Conservation (phyloP, 1,140 invertebrate species). For the Aphidius gifuensis region DNA sequence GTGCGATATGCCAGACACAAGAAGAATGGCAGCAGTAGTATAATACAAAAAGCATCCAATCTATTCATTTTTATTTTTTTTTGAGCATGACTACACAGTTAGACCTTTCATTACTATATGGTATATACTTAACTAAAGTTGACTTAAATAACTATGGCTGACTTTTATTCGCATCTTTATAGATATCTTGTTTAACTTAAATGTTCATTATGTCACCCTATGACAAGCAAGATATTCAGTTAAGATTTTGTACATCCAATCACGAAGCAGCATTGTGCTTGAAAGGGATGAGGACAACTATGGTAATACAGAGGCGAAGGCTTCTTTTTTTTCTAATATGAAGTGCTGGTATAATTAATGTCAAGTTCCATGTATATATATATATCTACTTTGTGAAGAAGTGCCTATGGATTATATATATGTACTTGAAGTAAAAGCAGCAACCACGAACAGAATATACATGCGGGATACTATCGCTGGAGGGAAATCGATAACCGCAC, state of each 20-base stretch:
- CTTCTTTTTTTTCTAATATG: not conserved
- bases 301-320: not conserved
- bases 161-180: too few species aligned
- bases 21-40: too few species aligned
- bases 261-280: too few species aligned
- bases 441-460: conserved; percentile 15
- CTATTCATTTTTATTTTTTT: too few species aligned
- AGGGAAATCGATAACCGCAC: conserved; percentile 23
- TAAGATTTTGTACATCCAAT: conserved; percentile 7
- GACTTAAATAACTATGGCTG: too few species aligned
- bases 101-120: too few species aligned
- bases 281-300: too few species aligned
- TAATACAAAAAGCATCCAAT: too few species aligned
- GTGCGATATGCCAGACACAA: too few species aligned
- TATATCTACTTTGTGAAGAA: not conserved
- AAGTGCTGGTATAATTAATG: conserved; percentile 5
- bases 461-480: conserved; percentile 14
- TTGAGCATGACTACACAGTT: too few species aligned
- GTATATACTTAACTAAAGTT: too few species aligned
- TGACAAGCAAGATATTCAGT: conserved; percentile 12
- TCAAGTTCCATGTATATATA: conserved; percentile 11
- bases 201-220: not conserved
- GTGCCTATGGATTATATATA: too few species aligned
- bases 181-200: not conserved
- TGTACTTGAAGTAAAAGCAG: not conserved